A percentile compares a stretch with the other conserved stretches of the same genome.
Evolutionary conservation across 2,888 invertebrate species (phyloP).

Genomic region (Monochamus alternatus): DNA sequence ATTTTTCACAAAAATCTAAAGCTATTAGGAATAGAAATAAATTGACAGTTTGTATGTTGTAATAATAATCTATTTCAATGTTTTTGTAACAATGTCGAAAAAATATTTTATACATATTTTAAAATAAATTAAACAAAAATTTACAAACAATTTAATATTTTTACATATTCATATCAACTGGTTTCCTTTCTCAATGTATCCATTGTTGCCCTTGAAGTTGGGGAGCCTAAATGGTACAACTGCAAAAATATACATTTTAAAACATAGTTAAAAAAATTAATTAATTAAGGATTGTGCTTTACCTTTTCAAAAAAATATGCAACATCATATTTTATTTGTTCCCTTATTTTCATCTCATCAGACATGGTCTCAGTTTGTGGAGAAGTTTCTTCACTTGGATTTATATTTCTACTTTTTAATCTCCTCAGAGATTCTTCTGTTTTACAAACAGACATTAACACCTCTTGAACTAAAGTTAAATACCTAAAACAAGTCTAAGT

Average conservation of each 20-base stretch:
- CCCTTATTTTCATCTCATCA: conserved; percentile 95
- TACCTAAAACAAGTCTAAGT: conserved; percentile 71
- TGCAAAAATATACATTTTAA: conserved; percentile 32
- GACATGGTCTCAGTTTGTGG: conserved; percentile 71
- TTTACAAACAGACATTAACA: conserved; percentile 93
- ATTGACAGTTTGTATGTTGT: neutral
- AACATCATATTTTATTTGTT: conserved; percentile 92
- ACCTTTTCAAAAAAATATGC: conserved; percentile 78
- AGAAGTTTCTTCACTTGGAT: conserved; percentile 69
- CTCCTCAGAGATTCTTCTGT: conserved; percentile 95
- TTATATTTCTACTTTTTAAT: conserved; percentile 76
- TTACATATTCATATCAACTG: conserved; percentile 22
- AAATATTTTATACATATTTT: conserved; percentile 3
- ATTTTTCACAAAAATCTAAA: no score
- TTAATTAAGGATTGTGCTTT: neutral
- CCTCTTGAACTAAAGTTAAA: conserved; percentile 85
- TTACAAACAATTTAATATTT: conserved; percentile 18
- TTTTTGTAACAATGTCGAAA: neutral
- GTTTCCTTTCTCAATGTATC: conserved; percentile 51
- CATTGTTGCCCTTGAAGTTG: conserved; percentile 48
- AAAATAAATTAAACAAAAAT: neutral
- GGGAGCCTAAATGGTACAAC: conserved; percentile 53
- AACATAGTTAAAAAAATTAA: no score
- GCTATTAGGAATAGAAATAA: no score
- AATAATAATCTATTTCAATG: neutral